Conservation (phyloP, 2,113 vertebrate species). For the Pomatorhinus ruficollis region DNA sequence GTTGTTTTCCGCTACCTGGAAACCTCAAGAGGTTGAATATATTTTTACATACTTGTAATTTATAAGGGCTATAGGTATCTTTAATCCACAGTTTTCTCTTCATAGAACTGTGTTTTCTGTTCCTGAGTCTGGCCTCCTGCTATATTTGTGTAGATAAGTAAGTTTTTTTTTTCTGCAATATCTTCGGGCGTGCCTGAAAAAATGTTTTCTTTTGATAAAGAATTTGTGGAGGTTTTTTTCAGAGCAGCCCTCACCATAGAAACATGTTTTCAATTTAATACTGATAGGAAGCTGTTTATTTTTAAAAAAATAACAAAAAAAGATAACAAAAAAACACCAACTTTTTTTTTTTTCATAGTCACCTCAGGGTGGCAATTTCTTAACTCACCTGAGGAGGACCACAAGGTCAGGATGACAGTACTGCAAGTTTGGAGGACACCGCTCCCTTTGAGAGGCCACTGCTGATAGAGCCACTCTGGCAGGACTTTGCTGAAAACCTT, state of each 20-base stretch:
- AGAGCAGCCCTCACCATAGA: not conserved
- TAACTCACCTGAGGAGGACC: rapidly evolving
- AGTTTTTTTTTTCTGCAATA: not conserved
- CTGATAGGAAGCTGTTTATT: not conserved
- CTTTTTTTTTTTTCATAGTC: not conserved
- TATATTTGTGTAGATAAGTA: not conserved
- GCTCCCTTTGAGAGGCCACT: not conserved
- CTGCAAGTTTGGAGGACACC: not conserved
- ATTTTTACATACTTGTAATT: not conserved
- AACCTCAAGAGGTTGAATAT: not conserved
- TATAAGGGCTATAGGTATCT: not conserved
- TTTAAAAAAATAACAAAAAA: not conserved
- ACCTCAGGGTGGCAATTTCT: not conserved
- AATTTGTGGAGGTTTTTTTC: not conserved
- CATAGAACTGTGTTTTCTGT: not conserved
- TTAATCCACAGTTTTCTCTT: not conserved
- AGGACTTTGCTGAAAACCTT: not conserved
- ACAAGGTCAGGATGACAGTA: not conserved
- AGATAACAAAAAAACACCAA: not conserved
- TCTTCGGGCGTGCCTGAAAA: not conserved
- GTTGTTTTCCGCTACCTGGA: not conserved
- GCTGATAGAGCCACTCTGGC: not conserved
- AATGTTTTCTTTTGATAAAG: slow-evolving; percentile 62
- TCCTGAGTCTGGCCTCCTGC: not conserved
- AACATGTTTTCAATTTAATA: not conserved